A percentile compares a stretch with the other conserved stretches of the same genome.
These are phyloP conservation scores for Chaenocephalus aceratus DNA, from an alignment of 2,113 vertebrate species.

Conservation along the genomic window DNA sequence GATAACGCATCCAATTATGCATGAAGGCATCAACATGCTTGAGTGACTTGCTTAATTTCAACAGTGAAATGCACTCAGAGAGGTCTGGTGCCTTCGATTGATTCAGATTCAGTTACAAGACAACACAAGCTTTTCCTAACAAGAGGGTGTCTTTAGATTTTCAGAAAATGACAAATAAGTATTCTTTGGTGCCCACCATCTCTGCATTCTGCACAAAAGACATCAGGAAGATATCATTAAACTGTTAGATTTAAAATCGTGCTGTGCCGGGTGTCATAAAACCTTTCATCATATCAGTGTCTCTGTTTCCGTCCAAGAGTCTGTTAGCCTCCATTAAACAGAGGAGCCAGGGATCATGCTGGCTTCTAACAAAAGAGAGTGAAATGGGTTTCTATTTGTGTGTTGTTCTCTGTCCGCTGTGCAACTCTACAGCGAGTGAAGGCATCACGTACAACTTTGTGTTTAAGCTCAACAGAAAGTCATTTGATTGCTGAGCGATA, in stretches of 20 bases:
- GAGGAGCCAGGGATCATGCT: conserved; percentile 27
- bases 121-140: conserved; percentile 68
- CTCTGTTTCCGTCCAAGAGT: conserved; percentile 39
- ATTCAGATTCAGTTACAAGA: conserved; percentile 56
- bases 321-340: conserved; percentile 57
- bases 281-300: conserved; percentile 52
- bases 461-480: conserved; percentile 28
- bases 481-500: not conserved
- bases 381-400: conserved; percentile 6
- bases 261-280: conserved; percentile 9
- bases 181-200: conserved; percentile 34
- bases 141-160: conserved; percentile 68
- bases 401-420: conserved; percentile 15
- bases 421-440: conserved; percentile 12
- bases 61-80: conserved; percentile 35
- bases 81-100: conserved; percentile 51
- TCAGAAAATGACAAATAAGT: conserved; percentile 68
- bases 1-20: conserved; percentile 21
- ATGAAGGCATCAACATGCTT: conserved; percentile 57
- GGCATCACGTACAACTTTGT: conserved; percentile 20
- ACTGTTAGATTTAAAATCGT: conserved; percentile 41
- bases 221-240: conserved; percentile 48
- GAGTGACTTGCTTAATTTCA: conserved; percentile 43
- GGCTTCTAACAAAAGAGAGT: conserved; percentile 12
- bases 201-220: conserved; percentile 30